Evolutionary conservation across 2,797 vertebrate genomes (phyloP).

Genomic region (Sebastes umbrosus): DNA sequence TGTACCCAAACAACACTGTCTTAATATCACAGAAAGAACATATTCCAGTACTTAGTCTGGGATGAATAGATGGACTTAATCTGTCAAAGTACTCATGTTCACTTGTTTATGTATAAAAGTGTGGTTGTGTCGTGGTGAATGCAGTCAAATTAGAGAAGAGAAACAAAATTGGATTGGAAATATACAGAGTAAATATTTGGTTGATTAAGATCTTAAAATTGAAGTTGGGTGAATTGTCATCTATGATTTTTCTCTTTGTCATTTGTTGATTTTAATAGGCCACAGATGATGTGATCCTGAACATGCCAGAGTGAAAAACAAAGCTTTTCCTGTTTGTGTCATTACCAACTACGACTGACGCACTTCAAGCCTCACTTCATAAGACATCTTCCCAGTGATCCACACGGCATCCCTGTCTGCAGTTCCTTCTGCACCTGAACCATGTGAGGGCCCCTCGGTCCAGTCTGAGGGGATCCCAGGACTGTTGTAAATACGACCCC

Average conservation of each 20-base stretch:
- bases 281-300: slow-evolving; percentile 64
- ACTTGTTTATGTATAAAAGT: neutral
- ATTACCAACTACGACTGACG: slow-evolving; percentile 35
- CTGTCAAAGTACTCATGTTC: neutral
- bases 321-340: slow-evolving; percentile 30
- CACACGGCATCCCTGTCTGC: slow-evolving; percentile 59
- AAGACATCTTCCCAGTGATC: slow-evolving; percentile 36
- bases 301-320: slow-evolving; percentile 59
- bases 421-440: slow-evolving; percentile 79
- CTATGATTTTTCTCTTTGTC: slow-evolving; percentile 13
- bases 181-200: neutral
- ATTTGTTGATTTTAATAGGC: slow-evolving; percentile 51
- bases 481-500: slow-evolving; percentile 72
- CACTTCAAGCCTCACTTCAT: slow-evolving; percentile 34
- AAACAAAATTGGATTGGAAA: neutral
- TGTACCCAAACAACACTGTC: neutral
- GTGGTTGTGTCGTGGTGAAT: neutral
- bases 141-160: neutral
- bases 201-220: neutral
- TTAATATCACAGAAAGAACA: neutral
- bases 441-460: slow-evolving; percentile 89
- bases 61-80: neutral
- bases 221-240: neutral
- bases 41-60: neutral
- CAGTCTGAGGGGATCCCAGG: slow-evolving; percentile 81